Conservation (phyloP, 1,140 invertebrate species). For the Phymastichus coffea region DNA sequence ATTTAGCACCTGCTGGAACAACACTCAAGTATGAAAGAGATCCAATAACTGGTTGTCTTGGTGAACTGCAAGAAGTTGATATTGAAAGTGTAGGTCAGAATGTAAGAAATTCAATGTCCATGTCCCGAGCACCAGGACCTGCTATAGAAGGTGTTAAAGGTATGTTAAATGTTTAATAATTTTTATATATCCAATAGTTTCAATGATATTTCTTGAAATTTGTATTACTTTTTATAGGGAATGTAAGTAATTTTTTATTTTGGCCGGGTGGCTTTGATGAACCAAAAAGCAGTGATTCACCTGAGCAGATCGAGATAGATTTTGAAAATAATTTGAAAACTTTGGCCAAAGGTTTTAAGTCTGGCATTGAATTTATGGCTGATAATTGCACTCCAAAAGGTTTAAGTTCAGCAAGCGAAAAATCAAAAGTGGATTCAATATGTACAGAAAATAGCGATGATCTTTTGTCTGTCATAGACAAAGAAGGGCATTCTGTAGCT, state of each 20-base stretch:
- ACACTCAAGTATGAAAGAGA: constrained; percentile 68
- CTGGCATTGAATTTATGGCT: constrained; percentile 59
- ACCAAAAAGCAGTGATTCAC: constrained; percentile 47
- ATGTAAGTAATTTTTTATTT: constrained; percentile 73
- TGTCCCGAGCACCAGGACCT: constrained; percentile 64
- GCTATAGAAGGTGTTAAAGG: constrained; percentile 62
- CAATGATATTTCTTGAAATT: constrained; percentile 10
- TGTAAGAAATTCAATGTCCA: constrained; percentile 75
- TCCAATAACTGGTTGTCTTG: constrained; percentile 68
- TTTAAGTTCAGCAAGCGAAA: constrained; percentile 1
- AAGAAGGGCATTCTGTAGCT: constrained; percentile 2
- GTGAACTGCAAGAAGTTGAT: constrained; percentile 69
- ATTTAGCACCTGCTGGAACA: constrained; percentile 55
- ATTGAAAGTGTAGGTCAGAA: constrained; percentile 64
- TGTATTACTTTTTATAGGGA: constrained; percentile 54
- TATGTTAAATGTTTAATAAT: constrained; percentile 19
- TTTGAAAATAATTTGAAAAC: constrained; percentile 62
- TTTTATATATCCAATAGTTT: not conserved
- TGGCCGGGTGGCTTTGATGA: constrained; percentile 79
- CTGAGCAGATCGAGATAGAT: constrained; percentile 44
- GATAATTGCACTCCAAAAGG: constrained; percentile 54
- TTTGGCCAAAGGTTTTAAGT: constrained; percentile 65
- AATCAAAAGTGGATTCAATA: constrained; percentile 2
- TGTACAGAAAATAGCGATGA: constrained; percentile 8
- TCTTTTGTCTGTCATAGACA: constrained; percentile 7